These are phyloP conservation scores for Diplosoma virens DNA, from an alignment of 23 tunicate genomes.

Conservation along the genomic window DNA sequence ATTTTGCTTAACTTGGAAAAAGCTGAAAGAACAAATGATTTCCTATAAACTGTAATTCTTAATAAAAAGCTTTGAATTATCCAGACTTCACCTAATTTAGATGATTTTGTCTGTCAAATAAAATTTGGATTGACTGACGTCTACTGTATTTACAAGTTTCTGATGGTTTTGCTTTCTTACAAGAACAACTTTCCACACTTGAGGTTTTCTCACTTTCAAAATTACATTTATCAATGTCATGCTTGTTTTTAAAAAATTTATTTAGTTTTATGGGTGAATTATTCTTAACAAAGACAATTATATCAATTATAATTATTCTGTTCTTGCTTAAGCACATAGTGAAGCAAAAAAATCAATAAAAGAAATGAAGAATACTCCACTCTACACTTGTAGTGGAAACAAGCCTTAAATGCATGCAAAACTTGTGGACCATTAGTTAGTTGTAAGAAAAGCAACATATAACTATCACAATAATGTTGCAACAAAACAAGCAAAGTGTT, in stretches of 20 bases:
- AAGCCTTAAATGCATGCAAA: neutral
- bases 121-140: too few species aligned
- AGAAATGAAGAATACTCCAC: neutral
- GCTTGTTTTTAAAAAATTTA: constrained; percentile 2
- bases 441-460: neutral
- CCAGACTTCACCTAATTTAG: too few species aligned
- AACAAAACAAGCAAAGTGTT: neutral
- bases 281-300: neutral
- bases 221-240: neutral
- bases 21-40: too few species aligned
- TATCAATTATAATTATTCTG: neutral
- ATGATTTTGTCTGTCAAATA: too few species aligned
- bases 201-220: neutral
- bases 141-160: neutral
- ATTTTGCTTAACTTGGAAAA: too few species aligned
- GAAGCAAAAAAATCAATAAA: too few species aligned
- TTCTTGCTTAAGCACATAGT: neutral
- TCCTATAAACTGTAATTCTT: too few species aligned
- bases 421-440: neutral
- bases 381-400: neutral
- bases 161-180: constrained; percentile 12
- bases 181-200: neutral
- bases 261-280: neutral
- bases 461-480: neutral
- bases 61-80: too few species aligned